A percentile compares a stretch with the other conserved stretches of the same genome.
These are phyloP conservation scores for Caenorhabditis virilis DNA, from an alignment of 2,888 invertebrate species.

Conservation along the genomic window DNA sequence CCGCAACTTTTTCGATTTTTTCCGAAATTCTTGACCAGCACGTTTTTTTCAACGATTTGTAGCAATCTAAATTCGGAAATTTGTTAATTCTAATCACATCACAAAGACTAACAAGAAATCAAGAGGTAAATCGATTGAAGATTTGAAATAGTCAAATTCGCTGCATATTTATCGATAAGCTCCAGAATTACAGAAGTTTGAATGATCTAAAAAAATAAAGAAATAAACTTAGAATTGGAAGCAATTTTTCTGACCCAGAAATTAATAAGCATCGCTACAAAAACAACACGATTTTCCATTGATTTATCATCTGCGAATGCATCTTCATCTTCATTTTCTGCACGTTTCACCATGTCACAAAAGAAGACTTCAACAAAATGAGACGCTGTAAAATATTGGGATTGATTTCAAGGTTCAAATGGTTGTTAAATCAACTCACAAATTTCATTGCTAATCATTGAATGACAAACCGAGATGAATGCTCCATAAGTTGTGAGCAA, in stretches of 20 bases:
- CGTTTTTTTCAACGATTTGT: constrained; percentile 42
- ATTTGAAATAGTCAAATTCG: constrained; percentile 31
- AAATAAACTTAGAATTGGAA: too few relatives aligned
- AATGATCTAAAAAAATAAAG: constrained; percentile 25
- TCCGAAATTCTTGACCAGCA: constrained; percentile 21
- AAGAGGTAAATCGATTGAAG: constrained; percentile 29
- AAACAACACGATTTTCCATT: constrained; percentile 48
- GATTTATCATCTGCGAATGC: constrained; percentile 40
- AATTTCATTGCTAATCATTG: constrained; percentile 50
- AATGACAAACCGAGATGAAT: constrained; percentile 46
- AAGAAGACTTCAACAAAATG: constrained; percentile 52
- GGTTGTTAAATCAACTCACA: too few relatives aligned
- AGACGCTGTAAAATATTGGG: constrained; percentile 40
- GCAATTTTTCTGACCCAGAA: constrained; percentile 37
- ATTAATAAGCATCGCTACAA: constrained; percentile 39
- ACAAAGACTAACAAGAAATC: constrained; percentile 37
- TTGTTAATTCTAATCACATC: background rate
- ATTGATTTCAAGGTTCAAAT: too few relatives aligned
- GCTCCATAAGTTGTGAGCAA: constrained; percentile 43
- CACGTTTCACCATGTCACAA: constrained; percentile 42
- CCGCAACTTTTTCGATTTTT: constrained; percentile 22
- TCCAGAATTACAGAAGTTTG: constrained; percentile 36
- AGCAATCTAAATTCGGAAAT: constrained; percentile 2
- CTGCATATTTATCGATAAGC: constrained; percentile 29
- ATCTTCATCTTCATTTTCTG: constrained; percentile 30